Percentiles rank a stretch among this genome's conserved stretches.
Conservation (phyloP, 1,140 invertebrate species). For the Luehdorfia chinensis region DNA sequence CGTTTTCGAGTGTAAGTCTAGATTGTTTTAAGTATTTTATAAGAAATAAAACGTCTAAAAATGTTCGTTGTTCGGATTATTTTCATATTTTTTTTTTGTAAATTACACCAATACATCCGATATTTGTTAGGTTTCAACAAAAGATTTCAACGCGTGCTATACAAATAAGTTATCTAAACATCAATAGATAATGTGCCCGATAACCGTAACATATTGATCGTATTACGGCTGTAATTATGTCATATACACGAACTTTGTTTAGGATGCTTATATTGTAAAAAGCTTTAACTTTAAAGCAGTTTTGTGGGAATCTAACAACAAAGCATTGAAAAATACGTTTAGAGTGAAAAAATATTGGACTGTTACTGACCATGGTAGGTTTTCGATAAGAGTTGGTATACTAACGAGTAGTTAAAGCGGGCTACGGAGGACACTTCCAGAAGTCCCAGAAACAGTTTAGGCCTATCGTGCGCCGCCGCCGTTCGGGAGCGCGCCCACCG, state of each 20-base stretch:
- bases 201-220: slow-evolving; percentile 62
- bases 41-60: no score
- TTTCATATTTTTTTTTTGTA: no score
- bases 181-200: slow-evolving; percentile 43
- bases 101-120: no score
- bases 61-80: no score
- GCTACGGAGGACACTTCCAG: slow-evolving; percentile 57
- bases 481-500: slow-evolving; percentile 34
- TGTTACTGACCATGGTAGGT: no score
- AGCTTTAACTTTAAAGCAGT: neutral
- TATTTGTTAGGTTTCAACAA: no score
- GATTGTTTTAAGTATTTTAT: no score
- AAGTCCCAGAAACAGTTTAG: slow-evolving; percentile 53
- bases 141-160: slow-evolving; percentile 67
- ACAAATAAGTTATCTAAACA: slow-evolving; percentile 50
- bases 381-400: slow-evolving; percentile 54
- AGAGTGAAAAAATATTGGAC: no score
- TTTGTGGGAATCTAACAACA: no score
- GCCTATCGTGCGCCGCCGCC: slow-evolving; percentile 56
- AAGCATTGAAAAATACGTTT: no score
- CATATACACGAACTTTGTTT: slow-evolving; percentile 21
- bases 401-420: slow-evolving; percentile 37
- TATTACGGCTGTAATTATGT: slow-evolving; percentile 45
- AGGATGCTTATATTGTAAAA: slow-evolving; percentile 5
- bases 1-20: no score